Base-by-base conservation (phyloP, 1,140 invertebrate genomes). In the Drosophila aff. region DNA sequence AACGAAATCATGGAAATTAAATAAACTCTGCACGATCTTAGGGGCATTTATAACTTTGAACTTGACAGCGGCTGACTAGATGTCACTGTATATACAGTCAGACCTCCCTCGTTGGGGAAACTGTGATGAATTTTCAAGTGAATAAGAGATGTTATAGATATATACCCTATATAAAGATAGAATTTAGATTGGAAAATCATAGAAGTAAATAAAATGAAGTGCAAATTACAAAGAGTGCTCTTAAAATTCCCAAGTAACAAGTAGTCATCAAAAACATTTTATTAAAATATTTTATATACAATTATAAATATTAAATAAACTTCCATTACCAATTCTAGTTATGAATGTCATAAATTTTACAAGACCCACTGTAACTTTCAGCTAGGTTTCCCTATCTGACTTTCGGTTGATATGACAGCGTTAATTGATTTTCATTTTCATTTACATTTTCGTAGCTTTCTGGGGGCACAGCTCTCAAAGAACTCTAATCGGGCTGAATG, bases 31-130 rank as follows among this genome's bases (percentile, higher is more conserved):
- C 82, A 85, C 79, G 82, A 76, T 76, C 66, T 33, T 38, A 50
- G 75, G 75, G 69, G 65, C 82, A 86, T 87, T 86, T 86, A 86
- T 86, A 82, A 82, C 83, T 86, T 86, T 86, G 83, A 86, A 86
- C 83, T 86, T 87, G 83, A 80, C 79, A 82, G 79, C 28, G 44
- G n/a, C 33, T 44, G 47, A n/a, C 65, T 71, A 69, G 69, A 50
- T 46, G 23, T 31, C 59, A 63, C 58, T 64, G 36, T 31, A 43
- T 11, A 38, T 72, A 43, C 53, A 72, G 68, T 69, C 3, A 18
- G 64, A 40, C 13, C 50, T 57, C 43, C 26, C n/a, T 69, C 21
- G 10, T 38, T n/a, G n/a, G 33, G 41, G 28, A 47, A 38, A 16
- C n/a, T 11, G 6, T 10, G 8, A 2, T 7, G 13, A 2, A n/a